Evolutionary conservation across 2,113 vertebrate species (phyloP).

Genomic region (Hylia prasina): DNA sequence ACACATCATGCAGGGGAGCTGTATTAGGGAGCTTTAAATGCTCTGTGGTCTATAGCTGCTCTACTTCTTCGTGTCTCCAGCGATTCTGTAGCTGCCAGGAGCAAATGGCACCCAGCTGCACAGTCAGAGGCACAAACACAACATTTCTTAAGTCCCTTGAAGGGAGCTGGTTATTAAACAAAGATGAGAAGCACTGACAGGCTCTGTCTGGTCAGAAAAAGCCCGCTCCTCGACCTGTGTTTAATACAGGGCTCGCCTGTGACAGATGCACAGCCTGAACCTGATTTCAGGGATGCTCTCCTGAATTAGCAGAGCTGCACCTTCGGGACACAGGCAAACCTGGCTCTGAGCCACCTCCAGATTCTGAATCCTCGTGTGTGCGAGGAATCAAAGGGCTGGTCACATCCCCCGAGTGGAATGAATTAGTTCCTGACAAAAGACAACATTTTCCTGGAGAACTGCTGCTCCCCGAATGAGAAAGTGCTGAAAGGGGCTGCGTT

Average conservation of each 20-base stretch:
- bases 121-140: neutral
- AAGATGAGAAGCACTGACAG: neutral
- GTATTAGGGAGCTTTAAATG: neutral
- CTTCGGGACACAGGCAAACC: neutral
- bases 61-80: neutral
- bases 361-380: neutral
- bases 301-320: neutral
- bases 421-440: neutral
- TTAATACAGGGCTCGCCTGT: neutral
- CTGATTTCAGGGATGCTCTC: neutral
- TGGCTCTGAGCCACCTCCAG: neutral
- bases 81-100: neutral
- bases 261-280: neutral
- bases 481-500: neutral
- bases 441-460: neutral
- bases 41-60: neutral
- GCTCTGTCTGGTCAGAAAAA: neutral
- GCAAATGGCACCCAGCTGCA: neutral
- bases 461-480: neutral
- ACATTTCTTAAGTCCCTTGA: neutral
- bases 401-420: neutral
- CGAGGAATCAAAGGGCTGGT: neutral
- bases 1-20: neutral
- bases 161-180: neutral
- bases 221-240: neutral